A percentile compares a stretch with the other conserved stretches of the same genome.
phyloP scores from a whole-genome alignment of 1,140 invertebrate species.

The Hyphantria cunea region DNA sequence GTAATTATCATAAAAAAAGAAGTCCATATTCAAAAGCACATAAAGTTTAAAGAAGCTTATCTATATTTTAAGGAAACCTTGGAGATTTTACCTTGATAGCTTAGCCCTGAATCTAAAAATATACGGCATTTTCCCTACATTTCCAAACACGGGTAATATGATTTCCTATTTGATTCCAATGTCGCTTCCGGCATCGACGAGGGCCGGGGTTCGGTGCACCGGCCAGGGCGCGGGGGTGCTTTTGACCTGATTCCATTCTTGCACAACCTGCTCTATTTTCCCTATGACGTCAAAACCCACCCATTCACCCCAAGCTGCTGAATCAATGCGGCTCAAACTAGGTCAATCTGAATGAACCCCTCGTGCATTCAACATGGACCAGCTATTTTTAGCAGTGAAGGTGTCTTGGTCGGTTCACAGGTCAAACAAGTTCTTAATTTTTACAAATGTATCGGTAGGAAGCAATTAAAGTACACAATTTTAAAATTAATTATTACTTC shows the following conservation, averaged over 20 bases:
- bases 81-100: slow-evolving; percentile 21
- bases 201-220: slow-evolving; percentile 23
- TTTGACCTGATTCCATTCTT: slow-evolving; percentile 62
- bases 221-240: slow-evolving; percentile 34
- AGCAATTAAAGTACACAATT: slow-evolving; percentile 42
- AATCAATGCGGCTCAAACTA: slow-evolving; percentile 71
- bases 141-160: slow-evolving; percentile 23
- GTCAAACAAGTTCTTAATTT: slow-evolving; percentile 47
- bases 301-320: slow-evolving; percentile 70
- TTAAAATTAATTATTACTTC: slow-evolving; percentile 36
- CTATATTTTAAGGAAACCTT: no score
- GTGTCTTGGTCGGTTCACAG: slow-evolving; percentile 30
- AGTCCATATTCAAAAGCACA: no score
- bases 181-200: slow-evolving; percentile 9
- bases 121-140: slow-evolving; percentile 23
- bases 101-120: slow-evolving; percentile 36
- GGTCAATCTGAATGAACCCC: slow-evolving; percentile 72
- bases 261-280: slow-evolving; percentile 71
- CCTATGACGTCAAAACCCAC: slow-evolving; percentile 67
- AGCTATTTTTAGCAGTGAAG: slow-evolving; percentile 60
- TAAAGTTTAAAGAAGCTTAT: slow-evolving; percentile 51
- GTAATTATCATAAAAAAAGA: no score
- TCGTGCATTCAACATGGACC: slow-evolving; percentile 55
- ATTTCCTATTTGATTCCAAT: slow-evolving; percentile 17
- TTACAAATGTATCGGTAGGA: slow-evolving; percentile 39